Evolutionary conservation across 2,113 vertebrate genomes (phyloP), one percentile per base, ranked within the genome.

Genomic region (Leucopsar rothschildi): DNA sequence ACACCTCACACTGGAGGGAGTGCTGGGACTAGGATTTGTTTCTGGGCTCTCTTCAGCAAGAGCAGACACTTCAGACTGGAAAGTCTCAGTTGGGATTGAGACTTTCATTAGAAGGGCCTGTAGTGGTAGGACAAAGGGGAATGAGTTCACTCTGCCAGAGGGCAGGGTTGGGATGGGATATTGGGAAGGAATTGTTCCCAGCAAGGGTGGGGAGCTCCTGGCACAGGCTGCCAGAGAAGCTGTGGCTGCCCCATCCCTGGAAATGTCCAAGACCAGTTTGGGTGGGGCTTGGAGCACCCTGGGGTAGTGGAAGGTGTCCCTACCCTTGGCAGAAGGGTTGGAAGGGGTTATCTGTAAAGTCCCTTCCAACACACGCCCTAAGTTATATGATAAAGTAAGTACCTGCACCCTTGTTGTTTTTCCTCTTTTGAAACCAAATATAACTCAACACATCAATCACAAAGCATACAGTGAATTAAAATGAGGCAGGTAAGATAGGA

Each of bases 261-360:
- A 2, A 82, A 10, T 47, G 25, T 18, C 2, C 21, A 2, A 7
- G 29, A 21, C 29, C 55, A 42, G 17, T 14, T 0, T 69, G 55
- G 55, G 42, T 0, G 1, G 17, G n/a, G 10, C 63, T 61, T 13
- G n/a, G 35, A 61, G 40, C 29, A 40, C 0, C 6, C 5, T 61
- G 55, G 24, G 14, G 0, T 2, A 23, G 25, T 55, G 39, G 39
- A 8, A 76, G 14, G 9, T 47, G 21, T 61, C 40, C 12, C n/a
- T 69, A 14, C 16, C 1, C 21, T 8, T 61, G n/a, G 25, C 47
- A 40, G 7, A 24, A 11, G 3, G 0, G 22, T 23, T 44, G n/a
- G 24, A 31, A 35, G 6, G 17, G 40, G 2, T 60, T 40, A 28
- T 47, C 29, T 47, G 10, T 68, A 40, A 61, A 18, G 10, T 47